Conservation (phyloP, 2,113 vertebrate species). For the Puma concolor region DNA sequence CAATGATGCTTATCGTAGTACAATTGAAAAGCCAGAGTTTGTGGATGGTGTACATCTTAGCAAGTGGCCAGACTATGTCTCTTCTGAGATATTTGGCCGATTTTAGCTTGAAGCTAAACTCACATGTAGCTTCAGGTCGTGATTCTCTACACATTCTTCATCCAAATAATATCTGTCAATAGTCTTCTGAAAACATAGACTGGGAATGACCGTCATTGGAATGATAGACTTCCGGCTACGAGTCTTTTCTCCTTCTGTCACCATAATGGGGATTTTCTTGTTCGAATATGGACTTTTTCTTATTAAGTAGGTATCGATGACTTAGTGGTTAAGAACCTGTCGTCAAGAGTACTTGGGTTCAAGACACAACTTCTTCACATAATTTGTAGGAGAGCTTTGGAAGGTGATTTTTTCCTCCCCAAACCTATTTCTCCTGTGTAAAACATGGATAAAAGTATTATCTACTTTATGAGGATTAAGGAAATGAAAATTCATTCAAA, state of each 20-base stretch:
- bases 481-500: neutral
- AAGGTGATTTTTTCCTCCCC: neutral
- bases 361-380: neutral
- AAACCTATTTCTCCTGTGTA: neutral
- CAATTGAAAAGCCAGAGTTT: neutral
- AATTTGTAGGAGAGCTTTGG: neutral
- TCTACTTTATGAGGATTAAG: neutral
- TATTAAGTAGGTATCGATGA: neutral
- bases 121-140: neutral
- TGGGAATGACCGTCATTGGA: neutral
- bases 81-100: neutral
- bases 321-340: neutral
- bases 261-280: neutral
- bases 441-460: neutral
- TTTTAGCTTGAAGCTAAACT: neutral
- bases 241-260: neutral
- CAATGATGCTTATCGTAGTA: neutral
- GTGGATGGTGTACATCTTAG: neutral
- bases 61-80: neutral
- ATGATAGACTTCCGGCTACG: neutral
- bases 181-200: neutral
- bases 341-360: neutral
- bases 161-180: neutral
- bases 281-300: neutral
- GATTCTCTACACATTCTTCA: neutral